Evolutionary conservation across 2,797 vertebrate genomes (phyloP).

Genomic region (Sebastes oblongus): DNA sequence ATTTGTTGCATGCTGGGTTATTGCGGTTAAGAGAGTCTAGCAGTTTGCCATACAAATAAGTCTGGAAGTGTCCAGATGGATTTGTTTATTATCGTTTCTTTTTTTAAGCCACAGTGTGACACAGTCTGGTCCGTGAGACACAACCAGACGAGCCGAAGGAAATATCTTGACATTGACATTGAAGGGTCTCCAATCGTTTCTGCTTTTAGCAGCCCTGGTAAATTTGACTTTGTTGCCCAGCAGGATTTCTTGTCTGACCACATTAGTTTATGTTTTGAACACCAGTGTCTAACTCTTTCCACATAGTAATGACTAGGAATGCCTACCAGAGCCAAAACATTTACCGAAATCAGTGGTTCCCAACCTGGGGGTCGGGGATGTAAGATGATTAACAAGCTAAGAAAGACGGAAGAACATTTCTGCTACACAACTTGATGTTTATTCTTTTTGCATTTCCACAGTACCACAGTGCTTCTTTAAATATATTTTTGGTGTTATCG

Average conservation of each 20-base stretch:
- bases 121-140: neutral
- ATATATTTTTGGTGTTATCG: neutral
- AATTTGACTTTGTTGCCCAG: conserved; percentile 36
- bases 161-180: conserved; percentile 34
- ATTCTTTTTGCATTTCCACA: neutral
- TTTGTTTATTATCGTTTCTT: conserved; percentile 24
- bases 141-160: conserved; percentile 17
- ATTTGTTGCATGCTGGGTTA: neutral
- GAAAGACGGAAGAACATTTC: neutral
- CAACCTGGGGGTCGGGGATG: neutral
- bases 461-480: neutral
- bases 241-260: conserved; percentile 4
- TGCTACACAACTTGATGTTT: neutral
- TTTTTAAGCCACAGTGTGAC: neutral
- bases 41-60: conserved; percentile 34
- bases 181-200: conserved; percentile 11
- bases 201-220: conserved; percentile 26
- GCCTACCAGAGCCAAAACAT: neutral
- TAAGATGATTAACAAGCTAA: neutral
- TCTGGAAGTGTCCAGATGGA: neutral
- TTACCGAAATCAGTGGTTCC: neutral
- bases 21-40: neutral
- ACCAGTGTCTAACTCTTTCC: neutral
- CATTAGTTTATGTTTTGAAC: neutral
- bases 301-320: neutral